Percentiles rank a stretch among this genome's conserved stretches.
phyloP scores from a whole-genome alignment of 2,888 invertebrate genomes.

The Synanthedon formicaeformis region DNA sequence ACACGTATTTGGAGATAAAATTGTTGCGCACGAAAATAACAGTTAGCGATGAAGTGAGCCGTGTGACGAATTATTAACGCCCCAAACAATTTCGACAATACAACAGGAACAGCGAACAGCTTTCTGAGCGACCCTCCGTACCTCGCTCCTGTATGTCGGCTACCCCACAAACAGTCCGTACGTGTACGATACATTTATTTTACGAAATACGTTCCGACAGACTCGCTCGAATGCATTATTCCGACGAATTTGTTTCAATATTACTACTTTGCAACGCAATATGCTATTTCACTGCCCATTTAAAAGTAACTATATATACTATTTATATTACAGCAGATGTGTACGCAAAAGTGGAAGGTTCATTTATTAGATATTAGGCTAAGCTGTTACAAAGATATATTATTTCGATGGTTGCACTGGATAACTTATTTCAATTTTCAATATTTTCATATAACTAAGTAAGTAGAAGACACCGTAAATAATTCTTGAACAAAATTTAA shows the following conservation, averaged over 20 bases:
- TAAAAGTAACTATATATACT: not conserved
- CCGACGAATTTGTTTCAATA: too few species aligned
- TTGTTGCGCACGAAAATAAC: conserved; percentile 30
- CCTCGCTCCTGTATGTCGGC: conserved; percentile 13
- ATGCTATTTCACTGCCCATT: conserved; percentile 1
- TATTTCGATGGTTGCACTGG: too few species aligned
- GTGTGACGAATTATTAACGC: conserved; percentile 49
- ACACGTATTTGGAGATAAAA: conserved; percentile 4
- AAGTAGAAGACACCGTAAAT: too few species aligned
- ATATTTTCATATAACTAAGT: too few species aligned
- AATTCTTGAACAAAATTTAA: too few species aligned
- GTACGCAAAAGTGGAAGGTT: too few species aligned
- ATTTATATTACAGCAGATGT: too few species aligned
- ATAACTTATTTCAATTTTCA: too few species aligned
- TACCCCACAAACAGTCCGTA: conserved; percentile 19
- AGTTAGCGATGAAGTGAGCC: conserved; percentile 35
- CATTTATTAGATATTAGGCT: too few species aligned
- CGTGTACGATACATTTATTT: conserved; percentile 31
- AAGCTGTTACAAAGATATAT: too few species aligned
- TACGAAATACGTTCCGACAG: conserved; percentile 23
- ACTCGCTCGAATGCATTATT: conserved; percentile 1
- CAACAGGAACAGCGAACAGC: conserved; percentile 20
- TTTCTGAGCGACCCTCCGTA: conserved; percentile 23
- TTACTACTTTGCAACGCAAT: not conserved
- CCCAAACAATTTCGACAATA: conserved; percentile 50